Conservation (phyloP, 2,888 invertebrate genomes). For the Netelia inedita region DNA sequence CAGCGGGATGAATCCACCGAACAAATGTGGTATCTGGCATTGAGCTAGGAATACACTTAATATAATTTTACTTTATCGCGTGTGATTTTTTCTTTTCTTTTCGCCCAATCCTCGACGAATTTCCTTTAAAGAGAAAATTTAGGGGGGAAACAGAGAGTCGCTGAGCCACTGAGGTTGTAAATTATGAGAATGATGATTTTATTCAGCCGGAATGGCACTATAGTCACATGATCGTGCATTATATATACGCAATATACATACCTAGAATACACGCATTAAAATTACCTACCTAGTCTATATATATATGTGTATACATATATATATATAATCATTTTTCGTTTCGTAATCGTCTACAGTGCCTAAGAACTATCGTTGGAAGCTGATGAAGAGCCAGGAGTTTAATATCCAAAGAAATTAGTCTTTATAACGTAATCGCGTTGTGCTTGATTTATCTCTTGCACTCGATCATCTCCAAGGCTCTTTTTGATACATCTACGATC, state of each 20-base stretch:
- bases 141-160: not conserved
- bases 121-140: not conserved
- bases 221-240: slow-evolving; percentile 68
- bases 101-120: too few species aligned
- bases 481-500: slow-evolving; percentile 11
- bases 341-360: slow-evolving; percentile 60
- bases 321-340: slow-evolving; percentile 8
- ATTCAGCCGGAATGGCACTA: slow-evolving; percentile 69
- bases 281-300: slow-evolving; percentile 68
- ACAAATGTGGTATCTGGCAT: slow-evolving; percentile 89
- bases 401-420: slow-evolving; percentile 16
- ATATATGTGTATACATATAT: slow-evolving; percentile 25
- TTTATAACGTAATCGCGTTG: slow-evolving; percentile 3
- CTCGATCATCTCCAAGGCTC: slow-evolving; percentile 48
- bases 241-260: slow-evolving; percentile 66
- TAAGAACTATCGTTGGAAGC: slow-evolving; percentile 68
- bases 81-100: too few species aligned
- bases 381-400: slow-evolving; percentile 64
- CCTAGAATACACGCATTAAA: slow-evolving; percentile 72
- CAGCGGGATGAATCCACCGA: slow-evolving; percentile 88
- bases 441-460: not conserved
- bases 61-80: too few species aligned
- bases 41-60: not conserved
- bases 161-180: slow-evolving; percentile 17
- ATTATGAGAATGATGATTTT: slow-evolving; percentile 71